Base-by-base conservation (phyloP, 30 jellyfish, hydroid and myxozoan species). In the Morbakka virulenta region DNA sequence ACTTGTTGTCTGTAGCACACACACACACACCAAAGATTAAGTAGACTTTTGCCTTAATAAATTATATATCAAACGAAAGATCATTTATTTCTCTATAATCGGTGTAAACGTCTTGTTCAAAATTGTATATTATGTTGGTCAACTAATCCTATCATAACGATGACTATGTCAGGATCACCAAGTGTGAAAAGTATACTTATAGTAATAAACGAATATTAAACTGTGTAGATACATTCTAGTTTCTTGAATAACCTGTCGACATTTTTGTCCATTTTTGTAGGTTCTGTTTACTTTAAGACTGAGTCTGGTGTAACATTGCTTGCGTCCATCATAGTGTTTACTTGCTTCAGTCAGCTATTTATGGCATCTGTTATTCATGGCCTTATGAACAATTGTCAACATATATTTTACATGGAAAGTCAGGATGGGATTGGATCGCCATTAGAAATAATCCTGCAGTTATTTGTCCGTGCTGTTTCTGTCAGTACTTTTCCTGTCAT, bases 351-450 rank as follows among this genome's bases (percentile, higher is more conserved):
- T 67, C 97, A 89, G 82, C 85, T 89, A 29, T 89, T 89, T 67
- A 77, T 89, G 97, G 95, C 97, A 13, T 89, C 97, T 6, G 97
- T 89, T 1, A 82, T 89, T 51, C 97, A 89, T 52, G 81, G 86
- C 12, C 95, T 80, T 28, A 66, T 89, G 72, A 52, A 62, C 62
- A 89, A 89, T 27, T 62, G 95, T 11, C 36, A 81, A 41, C 83
- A 94, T 1, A 73, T 89, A 50, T 89, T 82, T 66, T 30, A 89
- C 3, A 76, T 89, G 35, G 97, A 89, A 64, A 89, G 82, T 69
- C 92, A 89, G 9, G 97, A 89, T 52, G 97, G 97, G 3, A 87
- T 89, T 63, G 97, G 97, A 12, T 62, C 68, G 33, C 69, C 97
- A 1, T 66, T 35, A 50, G 97, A 89, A 64, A 36, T 89, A 33